Base-by-base conservation (phyloP, 2,797 vertebrate genomes). In the Spheniscus humboldti region DNA sequence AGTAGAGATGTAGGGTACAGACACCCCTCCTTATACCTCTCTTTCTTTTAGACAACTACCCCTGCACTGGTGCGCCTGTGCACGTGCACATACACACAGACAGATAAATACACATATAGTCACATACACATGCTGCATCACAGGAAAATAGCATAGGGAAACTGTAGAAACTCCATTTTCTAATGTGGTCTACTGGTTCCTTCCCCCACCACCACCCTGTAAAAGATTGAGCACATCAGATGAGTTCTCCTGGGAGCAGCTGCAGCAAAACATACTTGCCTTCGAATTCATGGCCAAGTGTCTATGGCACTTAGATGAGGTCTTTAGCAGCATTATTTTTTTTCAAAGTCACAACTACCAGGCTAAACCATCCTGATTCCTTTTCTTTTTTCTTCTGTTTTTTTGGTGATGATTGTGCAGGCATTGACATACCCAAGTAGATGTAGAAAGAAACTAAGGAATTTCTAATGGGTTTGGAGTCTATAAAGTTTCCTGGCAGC, bases 71-170 rank as follows among this genome's bases (percentile, higher is more conserved):
- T 48, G 18, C 2, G 2, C 37, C 12, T 4, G 2, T 3, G 5
- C 11, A 16, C 0, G 0, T 0, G 2, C 28, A 18, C 9, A 28
- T 5, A 8, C 10, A 24, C 13, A 37, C 0, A 41, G 31, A 52
- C 2, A 66, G 27, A 18, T 22, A 60, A 67, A 88, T 25, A 37
- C 6, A 50, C 0, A 0, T 17, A 18, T 6, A 57, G 16, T 47
- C 43, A 53, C 1, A 3, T 10, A 41, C 3, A 6, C 4, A 16
- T 1, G 3, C 5, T 73, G 24, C 12, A 16, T 17, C 45, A 64
- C 9, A 27, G 56, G 33, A 74, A 68, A 81, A 76, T 1, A 53
- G 4, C 24, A 13, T 0, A 22, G 16, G 6, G 18, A 59, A 4
- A 33, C 37, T 27, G 13, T 20, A 67, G 67, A 73, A 94, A 52